A percentile compares a stretch with the other conserved stretches of the same genome.
Conservation (phyloP, 2,888 invertebrate species). For the Diloba caeruleocephala region DNA sequence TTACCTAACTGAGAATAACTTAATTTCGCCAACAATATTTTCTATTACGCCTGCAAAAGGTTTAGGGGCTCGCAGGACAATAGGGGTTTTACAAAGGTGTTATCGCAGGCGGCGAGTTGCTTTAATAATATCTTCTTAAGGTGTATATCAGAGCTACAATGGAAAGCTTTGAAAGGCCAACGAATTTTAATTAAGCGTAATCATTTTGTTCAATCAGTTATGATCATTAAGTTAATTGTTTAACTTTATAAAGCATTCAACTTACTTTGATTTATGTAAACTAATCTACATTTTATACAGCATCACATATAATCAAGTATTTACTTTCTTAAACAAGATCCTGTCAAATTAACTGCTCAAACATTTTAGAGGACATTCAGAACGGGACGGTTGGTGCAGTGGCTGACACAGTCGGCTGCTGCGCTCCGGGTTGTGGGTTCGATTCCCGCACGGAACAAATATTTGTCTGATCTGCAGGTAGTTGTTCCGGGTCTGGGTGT, state of each 20-base stretch:
- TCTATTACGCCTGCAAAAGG: constrained; percentile 58
- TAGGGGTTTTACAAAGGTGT: constrained; percentile 48
- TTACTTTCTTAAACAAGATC: no score
- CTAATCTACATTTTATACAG: no score
- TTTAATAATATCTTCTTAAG: constrained; percentile 51
- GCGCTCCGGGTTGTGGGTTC: no score
- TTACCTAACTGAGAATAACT: constrained; percentile 47
- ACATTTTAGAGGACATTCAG: no score
- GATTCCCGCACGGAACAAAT: no score
- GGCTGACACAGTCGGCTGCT: no score
- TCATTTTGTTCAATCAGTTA: constrained; percentile 60
- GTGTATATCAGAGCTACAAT: constrained; percentile 61
- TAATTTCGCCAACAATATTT: constrained; percentile 60
- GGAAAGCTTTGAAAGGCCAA: constrained; percentile 54
- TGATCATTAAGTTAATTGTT: constrained; percentile 59
- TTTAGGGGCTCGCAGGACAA: constrained; percentile 53
- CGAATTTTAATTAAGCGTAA: constrained; percentile 57
- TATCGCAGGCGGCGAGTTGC: constrained; percentile 50
- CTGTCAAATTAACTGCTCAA: no score
- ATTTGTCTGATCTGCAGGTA: no score
- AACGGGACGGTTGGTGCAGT: no score
- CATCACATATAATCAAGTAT: no score
- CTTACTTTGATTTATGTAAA: constrained; percentile 25
- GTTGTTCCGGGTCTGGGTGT: no score
- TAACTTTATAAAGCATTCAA: constrained; percentile 22